Evolutionary conservation across 2,888 invertebrate genomes (phyloP).

Genomic region (Leucophora obtusa): DNA sequence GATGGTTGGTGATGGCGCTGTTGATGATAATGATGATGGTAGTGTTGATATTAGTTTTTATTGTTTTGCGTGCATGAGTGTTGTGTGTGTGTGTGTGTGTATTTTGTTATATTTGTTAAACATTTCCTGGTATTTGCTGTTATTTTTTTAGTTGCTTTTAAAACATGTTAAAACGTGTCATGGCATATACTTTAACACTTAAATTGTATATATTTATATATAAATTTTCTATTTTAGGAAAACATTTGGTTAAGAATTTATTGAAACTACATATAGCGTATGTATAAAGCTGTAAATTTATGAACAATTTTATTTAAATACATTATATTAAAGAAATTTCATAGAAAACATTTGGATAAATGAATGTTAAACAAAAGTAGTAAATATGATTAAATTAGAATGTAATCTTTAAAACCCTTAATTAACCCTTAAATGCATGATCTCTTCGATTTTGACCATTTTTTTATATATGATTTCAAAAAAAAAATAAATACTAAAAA

Average conservation of each 20-base stretch:
- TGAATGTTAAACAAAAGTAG: no score
- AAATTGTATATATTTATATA: slow-evolving; percentile 8
- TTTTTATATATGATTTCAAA: no score
- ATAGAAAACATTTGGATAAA: no score
- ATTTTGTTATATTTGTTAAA: slow-evolving; percentile 23
- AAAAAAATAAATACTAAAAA: no score
- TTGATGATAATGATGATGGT: slow-evolving; percentile 15
- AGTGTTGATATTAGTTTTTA: slow-evolving; percentile 25
- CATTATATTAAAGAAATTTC: no score
- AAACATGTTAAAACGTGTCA: slow-evolving; percentile 37
- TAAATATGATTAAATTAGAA: no score
- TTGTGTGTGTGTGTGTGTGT: not conserved
- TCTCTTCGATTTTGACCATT: no score
- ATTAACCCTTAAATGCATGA: no score
- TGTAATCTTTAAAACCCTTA: no score
- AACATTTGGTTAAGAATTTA: slow-evolving; percentile 8
- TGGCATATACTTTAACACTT: slow-evolving; percentile 31
- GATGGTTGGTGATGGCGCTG: not conserved
- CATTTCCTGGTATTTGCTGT: slow-evolving; percentile 33
- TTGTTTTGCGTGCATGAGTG: slow-evolving; percentile 4
- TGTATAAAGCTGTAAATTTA: not conserved
- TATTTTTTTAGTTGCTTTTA: not conserved
- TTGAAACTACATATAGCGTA: not conserved
- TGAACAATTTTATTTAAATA: not conserved
- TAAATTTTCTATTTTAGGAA: not conserved